Evolutionary conservation across 2,113 vertebrate species (phyloP), one percentile per base, ranked within the genome.

Genomic region (Labeo rohita): DNA sequence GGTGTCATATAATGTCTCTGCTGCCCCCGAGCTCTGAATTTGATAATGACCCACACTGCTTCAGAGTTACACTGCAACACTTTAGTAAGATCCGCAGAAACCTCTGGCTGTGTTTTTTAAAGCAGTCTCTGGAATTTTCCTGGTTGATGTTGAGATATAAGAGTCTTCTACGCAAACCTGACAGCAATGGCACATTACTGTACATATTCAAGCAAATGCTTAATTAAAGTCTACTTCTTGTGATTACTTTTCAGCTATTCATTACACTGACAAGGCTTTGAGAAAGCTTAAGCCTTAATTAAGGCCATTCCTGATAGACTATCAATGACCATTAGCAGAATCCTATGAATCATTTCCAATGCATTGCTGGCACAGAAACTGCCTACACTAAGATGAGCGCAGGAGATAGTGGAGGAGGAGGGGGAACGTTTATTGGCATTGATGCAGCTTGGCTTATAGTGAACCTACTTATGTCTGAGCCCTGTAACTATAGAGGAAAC

Each of bases 251-350:
- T 78, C 73, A 83, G 84, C 84, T 85, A 72, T 89, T 90, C 12
- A 80, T 92, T 89, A 91, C 82, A 87, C 80, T 82, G 79, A 87
- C 88, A 90, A 89, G 83, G 80, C 59, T 80, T 86, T 80, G 66
- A 79, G 70, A 75, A 87, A 65, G 80, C 49, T 70, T 39, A 88
- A 86, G 88, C 77, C 78, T 84, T 81, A 80, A 80, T 80, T 80
- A 81, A 65, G 43, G 74, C 70, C 65, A 70, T 84, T 86, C 61
- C 89, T 85, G 88, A 92, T 87, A 84, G 83, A 23, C 91, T 91
- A 92, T 93, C 91, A 89, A 92, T 90, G 90, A 87, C 89, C 91
- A 87, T 92, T 92, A 92, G 77, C 82, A 84, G 75, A 80, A 80
- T 89, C 76, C 84, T 86, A 84, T 91, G 91, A 87, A 91, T 92